A percentile compares a stretch with the other conserved stretches of the same genome.
Evolutionary conservation across 2,797 vertebrate species (phyloP).

Genomic region (Pangasius krempfi): DNA sequence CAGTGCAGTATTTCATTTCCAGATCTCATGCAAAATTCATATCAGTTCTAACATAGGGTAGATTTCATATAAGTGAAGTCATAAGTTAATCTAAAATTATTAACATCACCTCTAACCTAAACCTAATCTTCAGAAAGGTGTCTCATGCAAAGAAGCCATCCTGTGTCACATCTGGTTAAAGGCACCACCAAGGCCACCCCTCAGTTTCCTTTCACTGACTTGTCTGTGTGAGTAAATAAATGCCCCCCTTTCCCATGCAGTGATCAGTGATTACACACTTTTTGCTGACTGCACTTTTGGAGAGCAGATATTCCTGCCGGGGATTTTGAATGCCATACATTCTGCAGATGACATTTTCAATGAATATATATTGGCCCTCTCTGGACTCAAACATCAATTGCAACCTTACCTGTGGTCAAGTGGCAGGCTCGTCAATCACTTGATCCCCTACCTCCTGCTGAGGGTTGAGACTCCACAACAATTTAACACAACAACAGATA

Average conservation of each 20-base stretch:
- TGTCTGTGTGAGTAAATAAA: constrained; percentile 3
- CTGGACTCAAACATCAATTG: constrained; percentile 41
- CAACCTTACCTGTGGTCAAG: constrained; percentile 51
- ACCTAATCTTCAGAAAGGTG: background rate
- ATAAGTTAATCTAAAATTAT: background rate
- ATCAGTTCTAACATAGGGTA: background rate
- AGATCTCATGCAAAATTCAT: background rate
- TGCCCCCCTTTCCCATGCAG: background rate
- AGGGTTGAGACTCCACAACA: background rate
- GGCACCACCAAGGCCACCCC: background rate
- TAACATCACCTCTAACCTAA: background rate
- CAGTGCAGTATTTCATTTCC: background rate
- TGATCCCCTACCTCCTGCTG: constrained; percentile 12
- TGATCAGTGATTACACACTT: constrained; percentile 56
- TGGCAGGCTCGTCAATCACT: constrained; percentile 42
- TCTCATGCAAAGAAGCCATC: background rate
- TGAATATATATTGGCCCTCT: constrained; percentile 59
- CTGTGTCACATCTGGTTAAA: background rate
- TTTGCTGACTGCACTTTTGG: constrained; percentile 53
- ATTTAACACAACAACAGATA: background rate
- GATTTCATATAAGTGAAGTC: background rate
- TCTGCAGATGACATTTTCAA: constrained; percentile 58
- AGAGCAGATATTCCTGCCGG: constrained; percentile 51
- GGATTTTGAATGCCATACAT: constrained; percentile 44
- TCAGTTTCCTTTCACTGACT: background rate